A percentile compares a stretch with the other conserved stretches of the same genome.
Conservation (phyloP, 1,140 invertebrate species). For the Metaphire vulgaris region DNA sequence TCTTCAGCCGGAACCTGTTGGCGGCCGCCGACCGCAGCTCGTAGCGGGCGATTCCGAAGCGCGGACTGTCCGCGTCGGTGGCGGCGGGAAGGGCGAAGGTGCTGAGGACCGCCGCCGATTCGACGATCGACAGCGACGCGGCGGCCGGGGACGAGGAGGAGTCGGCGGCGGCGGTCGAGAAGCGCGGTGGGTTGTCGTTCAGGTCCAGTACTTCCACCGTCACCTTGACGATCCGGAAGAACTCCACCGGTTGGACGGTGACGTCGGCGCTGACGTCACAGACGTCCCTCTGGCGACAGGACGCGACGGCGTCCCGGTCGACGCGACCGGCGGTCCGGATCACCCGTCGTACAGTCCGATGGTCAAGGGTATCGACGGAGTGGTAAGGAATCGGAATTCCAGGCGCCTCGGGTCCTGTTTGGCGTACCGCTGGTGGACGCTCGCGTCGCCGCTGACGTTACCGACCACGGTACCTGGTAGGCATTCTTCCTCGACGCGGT, state of each 20-base stretch:
- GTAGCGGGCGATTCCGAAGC: conserved; percentile 7
- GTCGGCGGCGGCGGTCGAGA: conserved; percentile 17
- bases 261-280: conserved; percentile 4
- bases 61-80: conserved; percentile 31
- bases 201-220: conserved; percentile 5
- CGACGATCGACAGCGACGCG: conserved; percentile 3
- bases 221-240: background rate
- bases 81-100: conserved; percentile 33
- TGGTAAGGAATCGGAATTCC: conserved; percentile 8
- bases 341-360: background rate
- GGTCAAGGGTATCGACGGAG: conserved; percentile 3
- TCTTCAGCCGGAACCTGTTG: background rate
- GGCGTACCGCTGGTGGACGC: conserved; percentile 1
- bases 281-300: background rate
- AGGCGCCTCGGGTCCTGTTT: background rate
- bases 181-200: conserved; percentile 30
- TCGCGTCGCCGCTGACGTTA: conserved; percentile 16
- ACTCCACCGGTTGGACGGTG: background rate
- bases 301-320: conserved; percentile 16
- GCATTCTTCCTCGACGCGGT: conserved; percentile 23
- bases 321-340: background rate
- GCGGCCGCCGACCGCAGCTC: background rate
- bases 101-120: conserved; percentile 14
- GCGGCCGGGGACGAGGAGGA: no score
- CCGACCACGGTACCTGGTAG: conserved; percentile 20